Evolutionary conservation across 1,140 invertebrate species (phyloP), one percentile per base, ranked within the genome.

Genomic region (Pinna nobilis): DNA sequence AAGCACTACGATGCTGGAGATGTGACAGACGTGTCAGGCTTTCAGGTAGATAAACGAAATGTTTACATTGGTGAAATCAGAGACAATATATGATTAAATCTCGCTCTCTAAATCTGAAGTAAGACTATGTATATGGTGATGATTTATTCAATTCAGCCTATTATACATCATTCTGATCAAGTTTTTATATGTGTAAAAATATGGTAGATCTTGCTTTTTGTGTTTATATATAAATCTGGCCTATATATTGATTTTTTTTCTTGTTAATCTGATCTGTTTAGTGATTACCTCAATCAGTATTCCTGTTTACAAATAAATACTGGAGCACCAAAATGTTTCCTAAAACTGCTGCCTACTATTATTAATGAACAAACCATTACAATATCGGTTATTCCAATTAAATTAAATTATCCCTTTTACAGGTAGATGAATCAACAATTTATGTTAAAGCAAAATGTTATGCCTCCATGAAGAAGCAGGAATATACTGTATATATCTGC

Each of bases 1-100:
- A 61, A 64, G 25, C 69, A 70, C 32, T 70, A 51, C 28, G 59
- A 63, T 53, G 69, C 69, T 7, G 57, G 69, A 9, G 57, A 70
- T 53, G 28, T 70, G 3, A 57, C 61, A 25, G 59, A 63, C 23
- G 55, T 67, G 6, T 37, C 15, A 23, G n/a, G 47, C 39, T 9
- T 47, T 18, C 13, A 20, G 39, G 57, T 51, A 37, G 35, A n/a
- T 3, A 3, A 13, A 23, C n/a, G 7, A 47, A 28, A 18, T 25
- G 2, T 20, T 33, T 7, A 41, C 15, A 20, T 47, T 5, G 18
- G n/a, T 47, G 25, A 30, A 11, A 13, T 47, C 11, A 47, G 44
- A 13, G 30, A 47, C 9, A 2, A 20, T n/a, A 11, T 1, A 41
- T 2, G 18, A 20, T 44, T 23, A 9, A 63, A 44, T 39, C 25